A percentile compares a stretch with the other conserved stretches of the same genome.
Evolutionary conservation across 2,113 vertebrate species (phyloP).

Genomic region (Panthera uncia): DNA sequence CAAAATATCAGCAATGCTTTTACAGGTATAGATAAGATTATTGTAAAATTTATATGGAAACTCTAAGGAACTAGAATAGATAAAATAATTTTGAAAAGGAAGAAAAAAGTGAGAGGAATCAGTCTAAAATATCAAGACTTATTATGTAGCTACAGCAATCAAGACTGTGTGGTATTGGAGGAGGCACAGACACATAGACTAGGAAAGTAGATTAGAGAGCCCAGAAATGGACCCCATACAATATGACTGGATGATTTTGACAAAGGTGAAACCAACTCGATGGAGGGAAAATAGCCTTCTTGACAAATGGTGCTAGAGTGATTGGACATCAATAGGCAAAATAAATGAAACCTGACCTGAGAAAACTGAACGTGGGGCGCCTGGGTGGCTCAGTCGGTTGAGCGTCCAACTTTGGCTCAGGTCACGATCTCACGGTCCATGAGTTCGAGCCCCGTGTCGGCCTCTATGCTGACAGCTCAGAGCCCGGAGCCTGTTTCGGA

Average conservation of each 20-base stretch:
- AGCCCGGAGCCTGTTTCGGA: too few species aligned
- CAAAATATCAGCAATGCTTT: not conserved
- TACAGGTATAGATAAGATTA: not conserved
- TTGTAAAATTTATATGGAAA: not conserved
- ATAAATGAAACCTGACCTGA: not conserved
- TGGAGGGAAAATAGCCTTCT: not conserved
- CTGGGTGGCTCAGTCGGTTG: too few species aligned
- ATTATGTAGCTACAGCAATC: not conserved
- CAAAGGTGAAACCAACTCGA: not conserved
- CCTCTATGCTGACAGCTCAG: too few species aligned
- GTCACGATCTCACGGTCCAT: too few species aligned
- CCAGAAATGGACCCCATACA: not conserved
- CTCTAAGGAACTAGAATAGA: not conserved
- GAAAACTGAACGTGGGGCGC: not conserved
- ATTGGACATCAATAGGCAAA: fast-evolving
- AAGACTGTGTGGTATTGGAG: not conserved
- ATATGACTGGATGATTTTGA: not conserved
- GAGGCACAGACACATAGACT: fast-evolving
- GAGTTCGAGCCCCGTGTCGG: too few species aligned
- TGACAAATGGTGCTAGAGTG: not conserved
- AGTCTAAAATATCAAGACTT: not conserved
- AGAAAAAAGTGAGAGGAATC: not conserved
- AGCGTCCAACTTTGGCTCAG: too few species aligned
- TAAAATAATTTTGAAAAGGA: not conserved
- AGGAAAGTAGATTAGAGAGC: not conserved